Evolutionary conservation across 2,888 invertebrate genomes (phyloP).

Genomic region (Caenorhabditis drosophilae): DNA sequence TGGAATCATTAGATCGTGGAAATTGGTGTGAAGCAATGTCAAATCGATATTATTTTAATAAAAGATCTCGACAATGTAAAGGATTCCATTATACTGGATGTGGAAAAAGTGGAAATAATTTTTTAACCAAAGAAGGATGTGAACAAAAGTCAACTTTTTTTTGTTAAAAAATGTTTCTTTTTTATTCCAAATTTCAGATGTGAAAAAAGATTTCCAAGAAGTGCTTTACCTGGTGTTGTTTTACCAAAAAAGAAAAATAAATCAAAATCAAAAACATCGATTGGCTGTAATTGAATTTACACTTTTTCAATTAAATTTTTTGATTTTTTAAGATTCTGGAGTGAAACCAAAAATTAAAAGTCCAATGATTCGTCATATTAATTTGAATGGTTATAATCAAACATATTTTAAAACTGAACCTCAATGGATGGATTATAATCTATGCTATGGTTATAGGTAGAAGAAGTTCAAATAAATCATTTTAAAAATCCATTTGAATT

Average conservation of each 20-base stretch:
- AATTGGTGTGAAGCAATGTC: conserved; percentile 64
- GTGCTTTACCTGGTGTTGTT: conserved; percentile 3
- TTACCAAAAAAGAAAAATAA: conserved; percentile 12
- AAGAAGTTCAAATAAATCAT: neutral
- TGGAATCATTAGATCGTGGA: conserved; percentile 61
- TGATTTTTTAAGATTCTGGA: conserved; percentile 38
- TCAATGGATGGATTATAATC: conserved; percentile 57
- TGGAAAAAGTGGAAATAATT: conserved; percentile 59
- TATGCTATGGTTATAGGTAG: conserved; percentile 65
- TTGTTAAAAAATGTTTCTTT: neutral
- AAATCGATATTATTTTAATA: conserved; percentile 52
- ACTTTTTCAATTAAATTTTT: conserved; percentile 1
- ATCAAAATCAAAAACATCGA: conserved; percentile 15
- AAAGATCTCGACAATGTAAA: conserved; percentile 39
- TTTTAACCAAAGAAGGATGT: conserved; percentile 55
- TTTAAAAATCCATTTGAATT: neutral
- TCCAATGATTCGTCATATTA: conserved; percentile 46
- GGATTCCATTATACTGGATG: conserved; percentile 68
- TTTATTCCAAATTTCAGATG: too few species aligned
- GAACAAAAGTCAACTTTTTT: conserved; percentile 19
- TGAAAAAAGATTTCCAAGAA: conserved; percentile 21
- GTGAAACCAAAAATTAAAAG: conserved; percentile 42
- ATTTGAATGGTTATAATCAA: conserved; percentile 34
- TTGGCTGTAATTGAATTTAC: conserved; percentile 14
- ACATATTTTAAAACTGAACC: conserved; percentile 59